A percentile compares a stretch with the other conserved stretches of the same genome.
These are phyloP conservation scores for Abrostola triplasia DNA, from an alignment of 2,888 invertebrate species.

Conservation along the genomic window DNA sequence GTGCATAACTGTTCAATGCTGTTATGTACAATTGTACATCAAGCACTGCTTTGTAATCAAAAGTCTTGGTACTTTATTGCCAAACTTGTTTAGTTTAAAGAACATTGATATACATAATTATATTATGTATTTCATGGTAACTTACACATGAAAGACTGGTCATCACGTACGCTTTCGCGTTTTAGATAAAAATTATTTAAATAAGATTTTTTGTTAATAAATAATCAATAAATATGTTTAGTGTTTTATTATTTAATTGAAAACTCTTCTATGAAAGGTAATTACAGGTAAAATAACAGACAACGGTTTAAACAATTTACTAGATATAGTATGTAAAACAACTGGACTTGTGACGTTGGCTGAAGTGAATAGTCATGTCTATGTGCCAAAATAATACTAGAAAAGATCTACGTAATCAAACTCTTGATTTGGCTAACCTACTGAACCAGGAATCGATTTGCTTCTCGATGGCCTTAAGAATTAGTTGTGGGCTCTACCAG, in stretches of 20 bases:
- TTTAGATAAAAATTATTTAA: slow-evolving; percentile 22
- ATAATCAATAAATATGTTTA: slow-evolving; percentile 37
- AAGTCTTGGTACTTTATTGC: slow-evolving; percentile 6
- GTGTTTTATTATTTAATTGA: slow-evolving; percentile 22
- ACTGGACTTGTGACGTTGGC: too few species aligned
- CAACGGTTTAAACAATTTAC: too few species aligned
- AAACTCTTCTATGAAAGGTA: not conserved
- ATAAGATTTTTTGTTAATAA: slow-evolving; percentile 55
- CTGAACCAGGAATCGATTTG: too few species aligned
- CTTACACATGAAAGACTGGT: slow-evolving; percentile 54
- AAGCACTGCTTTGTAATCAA: slow-evolving; percentile 11
- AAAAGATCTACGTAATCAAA: too few species aligned
- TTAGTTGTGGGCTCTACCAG: too few species aligned
- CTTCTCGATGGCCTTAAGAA: too few species aligned
- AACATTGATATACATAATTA: slow-evolving; percentile 28
- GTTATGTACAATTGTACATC: slow-evolving; percentile 4
- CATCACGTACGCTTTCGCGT: slow-evolving; percentile 45
- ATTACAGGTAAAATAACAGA: not conserved
- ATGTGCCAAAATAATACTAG: too few species aligned
- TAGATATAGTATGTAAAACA: too few species aligned
- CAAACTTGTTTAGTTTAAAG: slow-evolving; percentile 14
- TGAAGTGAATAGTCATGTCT: too few species aligned
- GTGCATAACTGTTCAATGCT: not conserved
- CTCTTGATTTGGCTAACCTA: too few species aligned
- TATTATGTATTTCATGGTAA: slow-evolving; percentile 32